Conservation (phyloP, 2,113 vertebrate species). For the Calonectris borealis region DNA sequence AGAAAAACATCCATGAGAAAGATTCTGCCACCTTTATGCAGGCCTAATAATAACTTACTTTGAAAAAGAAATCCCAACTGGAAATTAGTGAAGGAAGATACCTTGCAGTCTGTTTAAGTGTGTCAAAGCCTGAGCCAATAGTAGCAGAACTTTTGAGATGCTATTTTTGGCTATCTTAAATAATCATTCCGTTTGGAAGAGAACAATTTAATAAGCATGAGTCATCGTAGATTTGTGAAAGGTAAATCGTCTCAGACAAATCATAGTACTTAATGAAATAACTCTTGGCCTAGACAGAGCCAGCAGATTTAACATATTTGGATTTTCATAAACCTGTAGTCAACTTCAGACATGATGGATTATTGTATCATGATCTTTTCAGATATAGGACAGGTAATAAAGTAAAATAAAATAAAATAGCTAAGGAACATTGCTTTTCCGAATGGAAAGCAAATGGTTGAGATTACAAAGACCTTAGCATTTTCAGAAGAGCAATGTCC, state of each 20-base stretch:
- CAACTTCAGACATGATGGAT: conserved; percentile 3
- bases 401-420: neutral
- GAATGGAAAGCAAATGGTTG: neutral
- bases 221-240: neutral
- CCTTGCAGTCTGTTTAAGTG: neutral
- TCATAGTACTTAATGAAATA: conserved; percentile 39
- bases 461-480: neutral
- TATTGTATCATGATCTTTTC: conserved; percentile 12
- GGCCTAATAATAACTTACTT: conserved; percentile 13
- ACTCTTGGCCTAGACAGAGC: neutral
- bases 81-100: conserved; percentile 11
- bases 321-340: conserved; percentile 26
- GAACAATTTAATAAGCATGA: conserved; percentile 55
- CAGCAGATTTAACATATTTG: conserved; percentile 14
- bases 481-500: neutral
- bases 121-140: conserved; percentile 9
- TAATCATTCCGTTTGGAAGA: neutral
- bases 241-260: conserved; percentile 36
- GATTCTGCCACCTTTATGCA: conserved; percentile 2
- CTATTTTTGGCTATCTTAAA: conserved; percentile 42
- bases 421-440: neutral
- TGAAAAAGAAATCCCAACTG: conserved; percentile 22
- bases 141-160: neutral
- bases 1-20: neutral
- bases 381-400: conserved; percentile 14